phyloP scores from a whole-genome alignment of 2,113 vertebrate genomes.

The Dasypus novemcinctus region DNA sequence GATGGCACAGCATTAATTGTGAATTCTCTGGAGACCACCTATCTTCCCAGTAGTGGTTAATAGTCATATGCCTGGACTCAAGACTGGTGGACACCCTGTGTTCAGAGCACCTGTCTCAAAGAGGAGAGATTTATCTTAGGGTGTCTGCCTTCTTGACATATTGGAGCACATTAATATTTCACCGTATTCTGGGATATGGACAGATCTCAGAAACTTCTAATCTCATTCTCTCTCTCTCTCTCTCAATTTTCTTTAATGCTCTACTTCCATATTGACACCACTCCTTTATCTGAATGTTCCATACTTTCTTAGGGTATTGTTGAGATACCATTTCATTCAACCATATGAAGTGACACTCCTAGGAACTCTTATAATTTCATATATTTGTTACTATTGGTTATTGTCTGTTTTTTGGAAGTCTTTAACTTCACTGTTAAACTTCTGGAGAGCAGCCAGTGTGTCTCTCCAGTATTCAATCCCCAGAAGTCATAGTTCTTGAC shows the following conservation, averaged over 20 bases:
- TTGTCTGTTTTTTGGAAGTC: neutral
- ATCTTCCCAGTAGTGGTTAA: neutral
- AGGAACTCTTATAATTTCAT: neutral
- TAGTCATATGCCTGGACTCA: neutral
- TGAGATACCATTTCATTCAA: neutral
- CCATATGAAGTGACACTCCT: neutral
- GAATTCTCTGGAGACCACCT: neutral
- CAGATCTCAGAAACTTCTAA: fast-evolving
- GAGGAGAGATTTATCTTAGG: neutral
- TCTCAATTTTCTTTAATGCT: neutral
- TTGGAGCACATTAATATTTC: neutral
- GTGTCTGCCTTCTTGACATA: neutral
- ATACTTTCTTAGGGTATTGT: neutral
- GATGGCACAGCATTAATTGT: neutral
- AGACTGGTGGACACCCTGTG: neutral
- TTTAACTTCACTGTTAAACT: neutral
- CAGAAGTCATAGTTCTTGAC: neutral
- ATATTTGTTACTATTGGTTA: neutral
- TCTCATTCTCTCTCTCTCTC: fast-evolving
- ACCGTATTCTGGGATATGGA: no score
- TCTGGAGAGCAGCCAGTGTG: neutral
- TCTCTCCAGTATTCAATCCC: neutral
- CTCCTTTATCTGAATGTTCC: no score
- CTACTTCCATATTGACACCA: neutral
- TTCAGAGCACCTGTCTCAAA: neutral